Percentiles rank a stretch among this genome's conserved stretches.
Conservation (phyloP, 2,113 vertebrate species). For the Prolemur simus region DNA sequence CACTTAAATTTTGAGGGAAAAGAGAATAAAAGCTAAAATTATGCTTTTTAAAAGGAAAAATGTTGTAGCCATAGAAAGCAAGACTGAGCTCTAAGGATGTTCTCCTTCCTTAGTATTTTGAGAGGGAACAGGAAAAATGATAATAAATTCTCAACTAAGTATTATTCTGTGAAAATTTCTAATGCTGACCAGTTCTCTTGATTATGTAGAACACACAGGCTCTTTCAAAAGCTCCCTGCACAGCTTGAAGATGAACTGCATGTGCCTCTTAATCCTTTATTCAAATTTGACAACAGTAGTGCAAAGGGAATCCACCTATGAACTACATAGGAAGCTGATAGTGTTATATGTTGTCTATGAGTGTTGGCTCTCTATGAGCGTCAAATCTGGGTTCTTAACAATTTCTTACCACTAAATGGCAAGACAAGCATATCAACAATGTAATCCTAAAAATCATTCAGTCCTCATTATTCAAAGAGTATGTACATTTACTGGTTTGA, state of each 20-base stretch:
- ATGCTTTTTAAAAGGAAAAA: slow-evolving; percentile 47
- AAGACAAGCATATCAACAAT: slow-evolving; percentile 9
- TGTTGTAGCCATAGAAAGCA: slow-evolving; percentile 11
- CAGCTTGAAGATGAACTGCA: slow-evolving; percentile 54
- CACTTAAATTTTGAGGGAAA: slow-evolving; percentile 54
- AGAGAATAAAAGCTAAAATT: slow-evolving; percentile 36
- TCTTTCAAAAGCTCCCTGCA: slow-evolving; percentile 73
- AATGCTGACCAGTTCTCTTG: slow-evolving; percentile 67
- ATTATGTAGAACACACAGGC: slow-evolving; percentile 73
- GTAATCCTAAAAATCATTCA: not conserved
- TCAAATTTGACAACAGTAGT: slow-evolving; percentile 58
- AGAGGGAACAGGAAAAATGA: slow-evolving; percentile 64
- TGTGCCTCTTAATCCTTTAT: slow-evolving; percentile 58
- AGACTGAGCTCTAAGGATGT: slow-evolving; percentile 21
- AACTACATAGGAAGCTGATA: not conserved
- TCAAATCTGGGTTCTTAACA: not conserved
- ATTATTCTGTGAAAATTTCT: slow-evolving; percentile 74
- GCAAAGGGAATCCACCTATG: slow-evolving; percentile 38
- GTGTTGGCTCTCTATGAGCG: not conserved
- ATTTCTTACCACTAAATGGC: slow-evolving; percentile 39
- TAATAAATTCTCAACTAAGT: slow-evolving; percentile 76
- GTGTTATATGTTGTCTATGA: not conserved
- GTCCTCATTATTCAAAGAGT: not conserved
- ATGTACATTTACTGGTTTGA: not conserved
- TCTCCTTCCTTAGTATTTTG: slow-evolving; percentile 9